These are phyloP conservation scores for Apodemus sylvaticus DNA, from an alignment of 2,113 vertebrate species.

Conservation along the genomic window DNA sequence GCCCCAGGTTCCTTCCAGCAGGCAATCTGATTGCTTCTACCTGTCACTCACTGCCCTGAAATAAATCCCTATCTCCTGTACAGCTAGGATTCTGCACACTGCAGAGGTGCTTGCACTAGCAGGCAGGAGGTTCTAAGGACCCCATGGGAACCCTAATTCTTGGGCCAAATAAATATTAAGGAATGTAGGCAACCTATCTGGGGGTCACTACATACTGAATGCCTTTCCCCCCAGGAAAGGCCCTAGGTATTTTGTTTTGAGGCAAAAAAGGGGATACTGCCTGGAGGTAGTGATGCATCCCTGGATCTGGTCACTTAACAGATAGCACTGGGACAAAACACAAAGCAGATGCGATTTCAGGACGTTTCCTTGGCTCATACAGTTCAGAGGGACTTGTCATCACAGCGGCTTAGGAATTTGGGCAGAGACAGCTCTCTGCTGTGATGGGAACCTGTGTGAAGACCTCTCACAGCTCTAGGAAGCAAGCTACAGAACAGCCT, in stretches of 20 bases:
- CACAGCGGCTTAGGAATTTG: not conserved
- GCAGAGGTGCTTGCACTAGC: not conserved
- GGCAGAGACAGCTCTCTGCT: not conserved
- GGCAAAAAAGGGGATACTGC: not conserved
- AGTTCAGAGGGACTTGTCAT: not conserved
- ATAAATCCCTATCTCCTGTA: not conserved
- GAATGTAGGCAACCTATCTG: not conserved
- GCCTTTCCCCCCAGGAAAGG: not conserved
- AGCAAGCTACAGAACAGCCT: not conserved
- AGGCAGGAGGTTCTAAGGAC: not conserved
- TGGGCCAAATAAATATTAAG: not conserved
- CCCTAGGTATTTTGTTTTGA: not conserved
- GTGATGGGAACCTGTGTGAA: not conserved
- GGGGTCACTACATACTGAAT: not conserved
- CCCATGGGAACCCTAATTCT: not conserved
- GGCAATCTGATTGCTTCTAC: not conserved
- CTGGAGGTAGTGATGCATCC: not conserved
- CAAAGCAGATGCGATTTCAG: not conserved
- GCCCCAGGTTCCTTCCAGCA: not conserved
- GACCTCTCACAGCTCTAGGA: not conserved
- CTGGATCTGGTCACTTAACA: not conserved
- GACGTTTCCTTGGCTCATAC: not conserved
- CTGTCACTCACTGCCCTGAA: not conserved
- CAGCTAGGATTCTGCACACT: rapidly evolving
- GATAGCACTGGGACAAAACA: not conserved